phyloP scores from a whole-genome alignment of 1,140 invertebrate species.

The Wasmannia auropunctata region DNA sequence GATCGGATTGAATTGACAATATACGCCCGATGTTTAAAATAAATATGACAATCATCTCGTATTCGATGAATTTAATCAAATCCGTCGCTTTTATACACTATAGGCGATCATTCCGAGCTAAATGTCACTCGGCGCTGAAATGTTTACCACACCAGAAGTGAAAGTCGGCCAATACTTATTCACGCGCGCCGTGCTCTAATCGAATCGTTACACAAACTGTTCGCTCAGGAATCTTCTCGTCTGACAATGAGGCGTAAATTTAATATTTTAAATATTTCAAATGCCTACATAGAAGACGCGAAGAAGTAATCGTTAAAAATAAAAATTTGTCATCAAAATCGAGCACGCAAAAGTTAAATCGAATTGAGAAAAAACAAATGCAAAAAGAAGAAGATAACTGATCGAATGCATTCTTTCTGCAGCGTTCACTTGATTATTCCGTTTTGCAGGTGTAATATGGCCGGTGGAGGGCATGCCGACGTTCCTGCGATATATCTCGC shows the following conservation, averaged over 20 bases:
- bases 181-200: background rate
- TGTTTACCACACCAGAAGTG: background rate
- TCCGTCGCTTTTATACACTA: background rate
- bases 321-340: background rate
- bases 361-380: background rate
- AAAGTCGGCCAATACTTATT: constrained; percentile 13
- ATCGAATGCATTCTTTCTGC: background rate
- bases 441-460: constrained; percentile 92
- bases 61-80: background rate
- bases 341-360: background rate
- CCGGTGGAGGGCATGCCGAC: constrained; percentile 95
- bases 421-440: background rate
- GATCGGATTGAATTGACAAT: background rate
- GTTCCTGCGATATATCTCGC: constrained; percentile 92
- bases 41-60: background rate
- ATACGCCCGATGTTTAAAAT: background rate
- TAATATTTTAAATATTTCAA: background rate
- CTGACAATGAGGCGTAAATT: background rate
- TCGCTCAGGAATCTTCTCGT: background rate
- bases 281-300: background rate
- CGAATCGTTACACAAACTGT: background rate
- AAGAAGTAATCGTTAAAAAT: background rate
- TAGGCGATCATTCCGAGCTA: background rate
- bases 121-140: background rate
- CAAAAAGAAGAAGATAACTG: background rate